Evolutionary conservation across 2,888 invertebrate species (phyloP).

Genomic region (Acanthacorydalis orientalis): DNA sequence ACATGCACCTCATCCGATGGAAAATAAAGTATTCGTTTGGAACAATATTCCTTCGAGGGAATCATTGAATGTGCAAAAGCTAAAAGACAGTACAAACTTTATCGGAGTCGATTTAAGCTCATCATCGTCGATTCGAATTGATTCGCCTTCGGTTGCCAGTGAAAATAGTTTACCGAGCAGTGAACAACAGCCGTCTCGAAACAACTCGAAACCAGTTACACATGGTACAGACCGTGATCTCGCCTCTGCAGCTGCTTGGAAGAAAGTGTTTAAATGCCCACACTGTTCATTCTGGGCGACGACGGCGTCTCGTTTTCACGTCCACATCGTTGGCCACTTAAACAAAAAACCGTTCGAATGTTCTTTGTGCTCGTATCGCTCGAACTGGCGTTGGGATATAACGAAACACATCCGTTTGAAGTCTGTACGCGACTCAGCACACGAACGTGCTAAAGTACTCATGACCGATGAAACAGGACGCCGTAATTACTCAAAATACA

Average conservation of each 20-base stretch:
- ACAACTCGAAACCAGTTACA: slow-evolving; percentile 38
- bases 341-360: slow-evolving; percentile 92
- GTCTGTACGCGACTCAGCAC: slow-evolving; percentile 67
- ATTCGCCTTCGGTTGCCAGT: slow-evolving; percentile 8
- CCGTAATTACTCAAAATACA: slow-evolving; percentile 83
- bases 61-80: slow-evolving; percentile 13
- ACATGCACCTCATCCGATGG: slow-evolving; percentile 48
- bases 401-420: slow-evolving; percentile 88
- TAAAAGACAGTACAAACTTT: slow-evolving; percentile 2
- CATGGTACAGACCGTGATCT: slow-evolving; percentile 37
- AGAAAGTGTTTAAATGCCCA: slow-evolving; percentile 80
- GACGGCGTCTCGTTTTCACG: slow-evolving; percentile 83
- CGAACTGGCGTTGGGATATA: slow-evolving; percentile 95
- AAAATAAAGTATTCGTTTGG: slow-evolving; percentile 69
- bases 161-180: neutral
- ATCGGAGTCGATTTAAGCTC: slow-evolving; percentile 20
- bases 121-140: slow-evolving; percentile 22
- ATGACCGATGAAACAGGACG: slow-evolving; percentile 86
- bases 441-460: slow-evolving; percentile 63
- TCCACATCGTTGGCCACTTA: slow-evolving; percentile 82
- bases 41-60: slow-evolving; percentile 39
- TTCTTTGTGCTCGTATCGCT: slow-evolving; percentile 81
- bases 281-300: slow-evolving; percentile 87
- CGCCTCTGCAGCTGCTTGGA: slow-evolving; percentile 43
- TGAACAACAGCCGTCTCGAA: slow-evolving; percentile 5